A percentile compares a stretch with the other conserved stretches of the same genome.
These are phyloP conservation scores for Acrocephalus scirpaceus DNA, from an alignment of 2,797 vertebrate genomes.

Conservation along the genomic window DNA sequence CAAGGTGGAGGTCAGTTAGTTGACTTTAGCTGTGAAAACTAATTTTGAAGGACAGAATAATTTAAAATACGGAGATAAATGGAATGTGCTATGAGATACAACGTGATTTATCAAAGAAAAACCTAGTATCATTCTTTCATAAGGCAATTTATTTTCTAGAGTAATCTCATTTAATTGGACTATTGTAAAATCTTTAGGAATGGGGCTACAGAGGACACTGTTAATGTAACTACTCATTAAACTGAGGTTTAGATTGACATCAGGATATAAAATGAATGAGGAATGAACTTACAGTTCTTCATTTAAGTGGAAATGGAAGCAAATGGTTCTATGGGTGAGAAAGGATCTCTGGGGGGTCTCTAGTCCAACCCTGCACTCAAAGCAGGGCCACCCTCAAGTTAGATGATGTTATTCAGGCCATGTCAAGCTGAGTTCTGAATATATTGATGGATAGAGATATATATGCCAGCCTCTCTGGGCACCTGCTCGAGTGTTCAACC, in stretches of 20 bases:
- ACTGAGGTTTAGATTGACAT: background rate
- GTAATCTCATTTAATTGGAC: background rate
- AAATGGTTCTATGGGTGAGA: background rate
- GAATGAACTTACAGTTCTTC: background rate
- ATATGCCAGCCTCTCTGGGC: background rate
- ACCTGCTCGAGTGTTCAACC: background rate
- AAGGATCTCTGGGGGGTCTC: background rate
- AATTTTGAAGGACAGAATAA: background rate
- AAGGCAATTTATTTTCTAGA: background rate
- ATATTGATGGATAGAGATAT: background rate
- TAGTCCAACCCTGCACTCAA: background rate
- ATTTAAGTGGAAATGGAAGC: background rate
- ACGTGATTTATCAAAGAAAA: background rate
- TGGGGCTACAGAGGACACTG: background rate
- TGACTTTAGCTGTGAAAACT: background rate
- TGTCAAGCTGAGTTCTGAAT: background rate
- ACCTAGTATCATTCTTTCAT: background rate
- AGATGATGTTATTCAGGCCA: background rate
- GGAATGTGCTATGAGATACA: background rate
- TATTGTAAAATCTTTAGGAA: background rate
- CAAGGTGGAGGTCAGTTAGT: background rate
- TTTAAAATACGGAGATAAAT: background rate
- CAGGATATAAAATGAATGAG: background rate
- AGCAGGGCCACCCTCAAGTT: background rate
- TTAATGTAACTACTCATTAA: background rate